Evolutionary conservation across 2,797 vertebrate genomes (phyloP).

Genomic region (Clamator glandarius): DNA sequence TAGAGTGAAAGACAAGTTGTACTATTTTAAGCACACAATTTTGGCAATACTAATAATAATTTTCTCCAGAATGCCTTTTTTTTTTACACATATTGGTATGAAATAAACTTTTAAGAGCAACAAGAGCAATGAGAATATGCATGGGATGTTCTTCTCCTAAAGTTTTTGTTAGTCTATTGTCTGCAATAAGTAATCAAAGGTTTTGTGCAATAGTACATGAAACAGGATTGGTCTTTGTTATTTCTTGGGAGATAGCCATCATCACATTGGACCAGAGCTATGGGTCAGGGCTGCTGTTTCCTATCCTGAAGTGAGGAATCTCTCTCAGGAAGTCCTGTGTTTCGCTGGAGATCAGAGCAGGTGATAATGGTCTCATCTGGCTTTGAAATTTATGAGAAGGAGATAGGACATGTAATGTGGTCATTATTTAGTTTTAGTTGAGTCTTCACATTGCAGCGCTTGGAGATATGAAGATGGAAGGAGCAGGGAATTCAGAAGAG

Average conservation of each 20-base stretch:
- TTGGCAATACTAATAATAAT: background rate
- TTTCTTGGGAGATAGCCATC: conserved; percentile 45
- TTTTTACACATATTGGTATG: background rate
- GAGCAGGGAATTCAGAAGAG: background rate
- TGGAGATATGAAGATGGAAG: conserved; percentile 34
- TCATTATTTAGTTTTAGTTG: conserved; percentile 54
- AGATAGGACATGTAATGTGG: conserved; percentile 62
- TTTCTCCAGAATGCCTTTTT: background rate
- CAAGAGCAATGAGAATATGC: background rate
- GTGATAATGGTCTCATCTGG: conserved; percentile 69
- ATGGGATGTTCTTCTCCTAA: conserved; percentile 2
- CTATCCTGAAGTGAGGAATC: conserved; percentile 57
- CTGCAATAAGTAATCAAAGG: conserved; percentile 15
- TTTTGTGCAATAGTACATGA: background rate
- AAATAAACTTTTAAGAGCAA: background rate
- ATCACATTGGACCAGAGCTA: conserved; percentile 29
- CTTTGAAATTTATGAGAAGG: conserved; percentile 57
- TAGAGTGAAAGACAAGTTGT: background rate
- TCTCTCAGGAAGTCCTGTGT: conserved; percentile 66
- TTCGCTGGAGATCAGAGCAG: conserved; percentile 64
- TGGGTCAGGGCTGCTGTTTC: conserved; percentile 63
- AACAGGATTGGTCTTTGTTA: conserved; percentile 23
- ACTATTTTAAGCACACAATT: background rate
- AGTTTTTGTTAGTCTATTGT: conserved; percentile 11
- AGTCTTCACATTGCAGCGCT: conserved; percentile 18